Base-by-base conservation (phyloP, 2,797 vertebrate species). In the Setipinna tenuifilis region DNA sequence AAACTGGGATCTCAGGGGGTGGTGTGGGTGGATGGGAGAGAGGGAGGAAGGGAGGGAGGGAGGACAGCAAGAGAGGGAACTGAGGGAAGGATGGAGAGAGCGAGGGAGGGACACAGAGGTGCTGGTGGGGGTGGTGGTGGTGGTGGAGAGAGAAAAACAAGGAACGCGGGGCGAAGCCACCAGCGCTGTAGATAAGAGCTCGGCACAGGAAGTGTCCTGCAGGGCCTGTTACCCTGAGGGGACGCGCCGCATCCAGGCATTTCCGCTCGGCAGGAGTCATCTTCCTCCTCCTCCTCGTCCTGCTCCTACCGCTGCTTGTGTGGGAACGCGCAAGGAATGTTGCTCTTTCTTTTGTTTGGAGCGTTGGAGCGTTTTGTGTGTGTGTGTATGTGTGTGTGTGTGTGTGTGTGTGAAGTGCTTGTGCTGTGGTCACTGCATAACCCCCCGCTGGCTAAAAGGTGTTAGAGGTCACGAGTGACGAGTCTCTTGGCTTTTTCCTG, bases 311-410 rank as follows among this genome's bases (percentile, higher is more conserved):
- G 11, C 89, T 92, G 91, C 91, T 93, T 91, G 84, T 93, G 94
- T 94, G 94, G 95, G 95, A 96, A 95, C 93, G 94, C 90, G 85
- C 87, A 71, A 91, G 92, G 94, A 95, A 96, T 95, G 95, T 90
- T 89, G 93, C 91, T 92, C 90, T 92, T 94, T 94, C 94, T 95
- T 95, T 94, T 75, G 68, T 75, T 41, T 6, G 28, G 68, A 35
- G 68, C 31, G 50, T 54, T 48, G n/a, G n/a, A n/a, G n/a, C n/a
- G n/a, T n/a, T n/a, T 54, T 54, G 50, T 54, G 50, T 9, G 7
- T 54, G 2, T 54, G 50, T 54, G 50, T 54, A 7, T 54, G 50
- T 54, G 50, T 54, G 50, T 54, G 50, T 54, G 50, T 54, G 50
- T 54, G 50, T 54, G 50, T 54, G 50, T 54, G 50, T 54, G 50